Percentiles rank a stretch among this genome's conserved stretches.
Conservation (phyloP, 2,888 invertebrate genomes). For the Caenorhabditis afra region DNA sequence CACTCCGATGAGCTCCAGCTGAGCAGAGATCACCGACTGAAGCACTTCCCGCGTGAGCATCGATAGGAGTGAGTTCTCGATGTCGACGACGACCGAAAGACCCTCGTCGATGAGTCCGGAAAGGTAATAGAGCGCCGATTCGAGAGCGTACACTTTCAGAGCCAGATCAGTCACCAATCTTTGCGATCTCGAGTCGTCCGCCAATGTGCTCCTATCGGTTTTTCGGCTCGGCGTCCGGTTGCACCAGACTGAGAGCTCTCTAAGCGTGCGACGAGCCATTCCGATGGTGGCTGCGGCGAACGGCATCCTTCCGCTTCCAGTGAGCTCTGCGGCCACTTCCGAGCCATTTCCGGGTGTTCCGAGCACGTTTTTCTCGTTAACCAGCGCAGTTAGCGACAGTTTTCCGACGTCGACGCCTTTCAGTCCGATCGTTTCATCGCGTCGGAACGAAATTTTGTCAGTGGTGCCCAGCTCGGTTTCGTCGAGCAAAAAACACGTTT, state of each 20-base stretch:
- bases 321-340: slow-evolving; percentile 60
- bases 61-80: slow-evolving; percentile 76
- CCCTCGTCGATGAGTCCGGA: slow-evolving; percentile 78
- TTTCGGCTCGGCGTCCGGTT: slow-evolving; percentile 59
- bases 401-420: slow-evolving; percentile 65
- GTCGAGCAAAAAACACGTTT: slow-evolving; percentile 69
- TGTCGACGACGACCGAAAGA: slow-evolving; percentile 73
- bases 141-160: slow-evolving; percentile 72
- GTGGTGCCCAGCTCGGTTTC: slow-evolving; percentile 58
- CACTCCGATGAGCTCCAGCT: slow-evolving; percentile 71
- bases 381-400: slow-evolving; percentile 50
- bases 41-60: slow-evolving; percentile 60
- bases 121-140: slow-evolving; percentile 78
- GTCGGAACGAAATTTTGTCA: slow-evolving; percentile 57
- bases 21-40: slow-evolving; percentile 47
- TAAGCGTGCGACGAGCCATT: slow-evolving; percentile 58
- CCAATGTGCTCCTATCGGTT: slow-evolving; percentile 37
- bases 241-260: slow-evolving; percentile 61
- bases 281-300: slow-evolving; percentile 67
- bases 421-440: slow-evolving; percentile 65
- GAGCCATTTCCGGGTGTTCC: slow-evolving; percentile 51
- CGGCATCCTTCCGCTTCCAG: slow-evolving; percentile 60
- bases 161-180: slow-evolving; percentile 63
- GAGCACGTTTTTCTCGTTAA: slow-evolving; percentile 54
- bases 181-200: slow-evolving; percentile 58